A percentile compares a stretch with the other conserved stretches of the same genome.
phyloP scores from a whole-genome alignment of 1,140 invertebrate species.

The Drosophila littoralis region DNA sequence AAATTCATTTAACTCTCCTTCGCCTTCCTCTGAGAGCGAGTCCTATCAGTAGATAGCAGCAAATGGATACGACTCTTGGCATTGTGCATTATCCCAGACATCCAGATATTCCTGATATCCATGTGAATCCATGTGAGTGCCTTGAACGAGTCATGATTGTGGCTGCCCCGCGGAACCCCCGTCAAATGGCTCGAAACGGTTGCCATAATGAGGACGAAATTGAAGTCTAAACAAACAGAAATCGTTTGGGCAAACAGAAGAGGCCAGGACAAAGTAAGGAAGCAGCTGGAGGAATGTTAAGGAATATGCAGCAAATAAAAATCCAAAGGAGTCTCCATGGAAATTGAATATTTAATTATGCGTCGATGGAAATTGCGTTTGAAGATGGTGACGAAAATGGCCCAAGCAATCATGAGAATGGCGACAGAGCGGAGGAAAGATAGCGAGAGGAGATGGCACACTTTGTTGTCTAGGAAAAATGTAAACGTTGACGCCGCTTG shows the following conservation, averaged over 20 bases:
- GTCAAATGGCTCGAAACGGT: constrained; percentile 33
- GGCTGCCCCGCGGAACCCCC: neutral
- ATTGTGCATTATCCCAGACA: constrained; percentile 29
- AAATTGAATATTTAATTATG: constrained; percentile 81
- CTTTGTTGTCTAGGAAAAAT: constrained; percentile 41
- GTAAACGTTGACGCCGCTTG: constrained; percentile 27
- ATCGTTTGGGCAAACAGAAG: constrained; percentile 11
- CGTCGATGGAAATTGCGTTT: constrained; percentile 69
- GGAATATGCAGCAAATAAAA: constrained; percentile 55
- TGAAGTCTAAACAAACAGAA: constrained; percentile 69
- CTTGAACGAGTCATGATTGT: neutral
- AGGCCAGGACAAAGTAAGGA: constrained; percentile 31
- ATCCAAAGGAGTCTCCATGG: constrained; percentile 52
- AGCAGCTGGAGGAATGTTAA: constrained; percentile 3
- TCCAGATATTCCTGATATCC: constrained; percentile 12
- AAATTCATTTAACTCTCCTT: constrained; percentile 62
- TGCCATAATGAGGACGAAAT: constrained; percentile 69
- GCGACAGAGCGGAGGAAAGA: neutral
- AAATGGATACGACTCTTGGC: constrained; percentile 59
- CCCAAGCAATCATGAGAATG: constrained; percentile 32
- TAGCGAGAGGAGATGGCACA: neutral
- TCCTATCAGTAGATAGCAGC: constrained; percentile 25
- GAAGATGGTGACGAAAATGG: constrained; percentile 73
- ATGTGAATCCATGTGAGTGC: constrained; percentile 8
- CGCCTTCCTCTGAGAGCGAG: constrained; percentile 31